Base-by-base conservation (phyloP, 2,113 vertebrate genomes). In the Cathartes aura region DNA sequence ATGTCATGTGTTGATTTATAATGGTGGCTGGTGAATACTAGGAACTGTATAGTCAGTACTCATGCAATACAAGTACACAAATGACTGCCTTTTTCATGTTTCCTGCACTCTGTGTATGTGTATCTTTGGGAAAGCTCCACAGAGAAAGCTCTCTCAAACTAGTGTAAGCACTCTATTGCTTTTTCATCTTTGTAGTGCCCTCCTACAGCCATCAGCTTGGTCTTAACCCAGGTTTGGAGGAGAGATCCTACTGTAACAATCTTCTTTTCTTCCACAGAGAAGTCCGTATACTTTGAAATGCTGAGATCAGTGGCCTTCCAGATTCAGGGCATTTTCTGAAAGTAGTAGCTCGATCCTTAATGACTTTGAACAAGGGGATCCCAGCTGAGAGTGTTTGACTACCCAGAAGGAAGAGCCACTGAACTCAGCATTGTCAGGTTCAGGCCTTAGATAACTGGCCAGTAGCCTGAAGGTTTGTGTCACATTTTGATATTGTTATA, bases 401-500 rank as follows among this genome's bases (percentile, higher is more conserved):
- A 17, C 18, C 8, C 23, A 63, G 36, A 82, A 73, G 38, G 48
- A 88, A 84, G 23, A 88, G 60, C 23, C 60, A 59, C 23, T 40
- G 55, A 92, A 64, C 15, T 59, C 36, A 71, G 26, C 43, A 81
- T 42, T 1, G 1, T 55, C 70, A 88, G 58, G 29, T 80, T 63
- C n/a, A 76, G 48, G 26, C 26, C 64, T 72, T 82, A 71, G 40
- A 34, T 75, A 84, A 78, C 4, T 79, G n/a, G 11, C 32, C 48
- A 75, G 48, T 68, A 78, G 60, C 45, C 58, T 85, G 55, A 80
- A 97, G 68, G 43, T 89, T 91, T 71, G 27, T 84, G 70, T 80
- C 17, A 15, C 16, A 6, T 73, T 83, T 95, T 84, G 34, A 55
- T 78, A 79, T n/a, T 68, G 15, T 84, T 83, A 38, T 14, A 63